A percentile compares a stretch with the other conserved stretches of the same genome.
phyloP scores from a whole-genome alignment of 2,797 vertebrate genomes.

The Oreochromis grahami region DNA sequence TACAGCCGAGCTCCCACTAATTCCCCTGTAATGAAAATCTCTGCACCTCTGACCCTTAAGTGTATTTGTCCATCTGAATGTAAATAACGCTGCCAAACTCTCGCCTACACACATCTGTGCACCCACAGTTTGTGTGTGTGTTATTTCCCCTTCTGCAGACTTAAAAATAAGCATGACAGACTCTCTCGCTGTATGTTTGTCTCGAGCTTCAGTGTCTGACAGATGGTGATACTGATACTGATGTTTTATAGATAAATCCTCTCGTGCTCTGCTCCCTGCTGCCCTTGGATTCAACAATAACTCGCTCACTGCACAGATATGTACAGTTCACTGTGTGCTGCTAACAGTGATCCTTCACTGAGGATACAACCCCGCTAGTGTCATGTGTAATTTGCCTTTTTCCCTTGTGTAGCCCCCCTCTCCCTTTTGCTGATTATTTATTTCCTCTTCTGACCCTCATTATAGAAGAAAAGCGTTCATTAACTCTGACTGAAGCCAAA shows the following conservation, averaged over 20 bases:
- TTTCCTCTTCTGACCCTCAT: neutral
- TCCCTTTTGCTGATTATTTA: neutral
- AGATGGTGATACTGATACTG: neutral
- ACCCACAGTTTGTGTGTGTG: neutral
- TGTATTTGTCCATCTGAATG: neutral
- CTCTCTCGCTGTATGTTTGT: neutral
- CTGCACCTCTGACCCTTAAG: neutral
- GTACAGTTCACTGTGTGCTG: neutral
- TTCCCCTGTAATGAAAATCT: neutral
- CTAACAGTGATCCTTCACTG: neutral
- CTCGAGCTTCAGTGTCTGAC: neutral
- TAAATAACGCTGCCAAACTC: neutral
- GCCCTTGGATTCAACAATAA: neutral
- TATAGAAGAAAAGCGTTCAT: neutral
- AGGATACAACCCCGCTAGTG: neutral
- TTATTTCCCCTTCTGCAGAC: neutral
- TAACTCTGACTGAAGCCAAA: neutral
- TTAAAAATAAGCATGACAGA: constrained; percentile 11
- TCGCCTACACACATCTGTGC: neutral
- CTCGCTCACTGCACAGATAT: neutral
- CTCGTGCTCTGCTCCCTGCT: neutral
- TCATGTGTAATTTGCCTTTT: neutral
- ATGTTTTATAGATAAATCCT: neutral
- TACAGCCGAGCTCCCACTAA: neutral
- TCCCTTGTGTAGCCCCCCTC: neutral